Percentiles rank a stretch among this genome's conserved stretches.
Conservation (phyloP, 2,797 vertebrate species). For the Yasuhikotakia modesta region DNA sequence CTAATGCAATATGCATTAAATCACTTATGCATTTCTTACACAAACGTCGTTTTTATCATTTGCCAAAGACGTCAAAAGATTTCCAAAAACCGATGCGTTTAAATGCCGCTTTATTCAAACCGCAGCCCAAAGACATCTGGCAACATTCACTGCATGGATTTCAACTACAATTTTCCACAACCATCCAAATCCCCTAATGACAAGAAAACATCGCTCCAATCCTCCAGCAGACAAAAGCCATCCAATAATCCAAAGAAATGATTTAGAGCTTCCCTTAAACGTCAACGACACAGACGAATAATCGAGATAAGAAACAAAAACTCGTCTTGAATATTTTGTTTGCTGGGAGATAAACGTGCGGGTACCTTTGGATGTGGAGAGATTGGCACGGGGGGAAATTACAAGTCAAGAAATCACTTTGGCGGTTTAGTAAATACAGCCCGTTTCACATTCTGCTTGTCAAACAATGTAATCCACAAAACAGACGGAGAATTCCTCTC, state of each 20-base stretch:
- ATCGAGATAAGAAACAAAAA: constrained; percentile 20
- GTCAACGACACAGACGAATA: background rate
- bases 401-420: constrained; percentile 71
- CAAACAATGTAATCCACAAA: constrained; percentile 77
- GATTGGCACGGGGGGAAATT: constrained; percentile 60
- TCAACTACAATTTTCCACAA: constrained; percentile 29
- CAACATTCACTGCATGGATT: constrained; percentile 27
- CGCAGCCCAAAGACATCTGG: constrained; percentile 29
- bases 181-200: constrained; percentile 3
- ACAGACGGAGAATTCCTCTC: constrained; percentile 69
- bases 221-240: background rate
- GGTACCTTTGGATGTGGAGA: constrained; percentile 73
- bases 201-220: constrained; percentile 6
- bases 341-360: constrained; percentile 4
- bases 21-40: background rate
- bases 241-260: constrained; percentile 17
- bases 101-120: constrained; percentile 17
- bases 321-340: background rate
- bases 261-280: background rate
- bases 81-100: constrained; percentile 27
- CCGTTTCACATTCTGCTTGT: constrained; percentile 75
- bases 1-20: background rate
- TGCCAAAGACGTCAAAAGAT: constrained; percentile 18
- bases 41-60: background rate
- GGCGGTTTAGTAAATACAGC: constrained; percentile 66